phyloP scores from a whole-genome alignment of 2,888 invertebrate species.

The Aspidapion aeneum region DNA sequence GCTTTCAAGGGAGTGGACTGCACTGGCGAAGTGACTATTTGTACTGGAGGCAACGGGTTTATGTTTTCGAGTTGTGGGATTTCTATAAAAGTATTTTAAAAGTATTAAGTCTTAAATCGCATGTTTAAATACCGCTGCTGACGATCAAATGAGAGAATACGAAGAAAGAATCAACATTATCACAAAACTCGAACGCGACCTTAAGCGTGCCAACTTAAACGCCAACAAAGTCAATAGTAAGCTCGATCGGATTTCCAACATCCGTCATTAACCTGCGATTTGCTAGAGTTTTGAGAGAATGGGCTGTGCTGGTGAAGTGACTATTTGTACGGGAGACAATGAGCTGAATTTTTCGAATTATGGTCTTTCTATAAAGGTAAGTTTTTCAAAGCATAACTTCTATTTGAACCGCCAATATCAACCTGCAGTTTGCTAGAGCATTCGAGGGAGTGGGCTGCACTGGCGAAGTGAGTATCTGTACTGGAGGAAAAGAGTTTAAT shows the following conservation, averaged over 20 bases:
- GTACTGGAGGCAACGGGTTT: slow-evolving; percentile 47
- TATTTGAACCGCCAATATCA: slow-evolving; percentile 65
- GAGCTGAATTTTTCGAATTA: slow-evolving; percentile 77
- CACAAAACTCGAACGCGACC: slow-evolving; percentile 48
- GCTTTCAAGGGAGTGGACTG: slow-evolving; percentile 79
- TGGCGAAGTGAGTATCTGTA: slow-evolving; percentile 64
- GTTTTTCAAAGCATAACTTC: too few relatives aligned
- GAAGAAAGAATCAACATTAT: slow-evolving; percentile 57
- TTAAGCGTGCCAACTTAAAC: slow-evolving; percentile 48
- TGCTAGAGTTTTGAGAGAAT: slow-evolving; percentile 69
- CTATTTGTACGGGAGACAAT: slow-evolving; percentile 39
- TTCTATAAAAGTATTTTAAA: slow-evolving; percentile 65
- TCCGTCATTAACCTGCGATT: slow-evolving; percentile 76
- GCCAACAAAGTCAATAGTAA: slow-evolving; percentile 46
- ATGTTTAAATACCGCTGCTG: too few relatives aligned
- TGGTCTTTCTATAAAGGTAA: slow-evolving; percentile 74
- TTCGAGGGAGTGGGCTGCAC: slow-evolving; percentile 78
- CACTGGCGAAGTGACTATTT: slow-evolving; percentile 70
- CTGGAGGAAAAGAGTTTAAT: slow-evolving; percentile 55
- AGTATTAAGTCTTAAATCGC: too few relatives aligned
- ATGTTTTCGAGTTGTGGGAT: slow-evolving; percentile 86
- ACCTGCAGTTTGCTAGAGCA: slow-evolving; percentile 69
- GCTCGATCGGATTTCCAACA: slow-evolving; percentile 23
- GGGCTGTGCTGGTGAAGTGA: slow-evolving; percentile 82
- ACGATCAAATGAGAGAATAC: slow-evolving; percentile 64